Conservation (phyloP, 2,113 vertebrate genomes). For the Rhinopomastus cyanomelas region DNA sequence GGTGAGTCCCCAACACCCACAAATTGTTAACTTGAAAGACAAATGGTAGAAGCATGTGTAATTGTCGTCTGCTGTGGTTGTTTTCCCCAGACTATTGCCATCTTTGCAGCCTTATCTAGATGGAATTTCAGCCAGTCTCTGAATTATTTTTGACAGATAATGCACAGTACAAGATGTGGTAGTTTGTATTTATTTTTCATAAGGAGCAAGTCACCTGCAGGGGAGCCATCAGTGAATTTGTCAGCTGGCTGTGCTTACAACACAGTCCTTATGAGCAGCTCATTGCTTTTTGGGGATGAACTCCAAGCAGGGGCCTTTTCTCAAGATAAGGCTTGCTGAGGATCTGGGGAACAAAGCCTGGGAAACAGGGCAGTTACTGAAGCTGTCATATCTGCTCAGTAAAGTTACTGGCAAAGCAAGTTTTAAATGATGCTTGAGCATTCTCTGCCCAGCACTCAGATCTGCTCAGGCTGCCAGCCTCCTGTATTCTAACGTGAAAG, state of each 20-base stretch:
- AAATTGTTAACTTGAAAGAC: neutral
- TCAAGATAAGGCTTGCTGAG: neutral
- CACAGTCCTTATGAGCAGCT: neutral
- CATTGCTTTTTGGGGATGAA: neutral
- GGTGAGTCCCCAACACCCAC: neutral
- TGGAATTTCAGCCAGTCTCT: neutral
- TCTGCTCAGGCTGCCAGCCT: neutral
- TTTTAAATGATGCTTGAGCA: neutral
- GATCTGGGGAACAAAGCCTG: neutral
- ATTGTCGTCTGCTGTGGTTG: neutral
- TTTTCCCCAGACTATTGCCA: neutral
- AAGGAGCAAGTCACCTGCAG: neutral
- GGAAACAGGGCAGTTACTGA: neutral
- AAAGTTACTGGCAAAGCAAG: neutral
- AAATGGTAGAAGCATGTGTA: neutral
- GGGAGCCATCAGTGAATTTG: conserved; percentile 7
- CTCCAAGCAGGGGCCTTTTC: neutral
- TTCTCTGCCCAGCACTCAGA: neutral
- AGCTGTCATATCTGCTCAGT: neutral
- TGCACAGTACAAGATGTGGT: neutral
- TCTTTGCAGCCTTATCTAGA: neutral
- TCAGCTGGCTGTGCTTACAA: neutral
- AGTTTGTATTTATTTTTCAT: conserved; percentile 12
- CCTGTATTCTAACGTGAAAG: neutral
- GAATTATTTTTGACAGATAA: conserved; percentile 5